phyloP scores from a whole-genome alignment of 2,888 invertebrate species.

The Cremastinae sp. region DNA sequence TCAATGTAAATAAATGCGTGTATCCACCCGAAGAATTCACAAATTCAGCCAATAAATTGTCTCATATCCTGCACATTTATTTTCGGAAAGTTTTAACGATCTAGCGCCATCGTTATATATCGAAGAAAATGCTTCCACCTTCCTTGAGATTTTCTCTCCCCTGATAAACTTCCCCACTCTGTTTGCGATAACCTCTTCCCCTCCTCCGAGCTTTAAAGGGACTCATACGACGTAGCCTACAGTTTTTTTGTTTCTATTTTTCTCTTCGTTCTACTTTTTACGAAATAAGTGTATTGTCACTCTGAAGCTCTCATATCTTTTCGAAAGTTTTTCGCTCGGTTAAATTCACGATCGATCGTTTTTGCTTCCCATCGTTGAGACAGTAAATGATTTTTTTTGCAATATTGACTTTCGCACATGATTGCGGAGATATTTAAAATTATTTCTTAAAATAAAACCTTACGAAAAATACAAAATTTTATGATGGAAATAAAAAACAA shows the following conservation, averaged over 20 bases:
- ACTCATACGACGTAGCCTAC: constrained; percentile 43
- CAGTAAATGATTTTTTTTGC: constrained; percentile 24
- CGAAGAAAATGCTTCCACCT: constrained; percentile 14
- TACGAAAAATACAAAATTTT: too few species aligned
- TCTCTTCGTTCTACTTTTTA: constrained; percentile 30
- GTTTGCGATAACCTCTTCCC: not conserved
- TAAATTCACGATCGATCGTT: constrained; percentile 44
- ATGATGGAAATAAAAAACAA: too few species aligned
- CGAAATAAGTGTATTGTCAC: constrained; percentile 29
- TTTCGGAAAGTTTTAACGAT: constrained; percentile 55
- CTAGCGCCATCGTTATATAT: constrained; percentile 39
- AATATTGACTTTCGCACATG: not conserved
- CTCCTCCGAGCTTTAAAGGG: constrained; percentile 27
- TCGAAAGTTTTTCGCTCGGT: constrained; percentile 33
- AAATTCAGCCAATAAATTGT: constrained; percentile 51
- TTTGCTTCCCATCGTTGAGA: too few species aligned
- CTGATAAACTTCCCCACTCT: not conserved
- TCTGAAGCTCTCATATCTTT: constrained; percentile 30
- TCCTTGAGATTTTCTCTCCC: constrained; percentile 4
- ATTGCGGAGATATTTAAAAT: too few species aligned
- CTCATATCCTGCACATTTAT: constrained; percentile 42
- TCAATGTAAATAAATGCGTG: not conserved
- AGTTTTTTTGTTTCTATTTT: too few species aligned
- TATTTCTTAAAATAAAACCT: not conserved
- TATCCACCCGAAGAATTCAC: constrained; percentile 19